Base-by-base conservation (phyloP, 2,113 vertebrate species). In the Hyperopisus bebe region DNA sequence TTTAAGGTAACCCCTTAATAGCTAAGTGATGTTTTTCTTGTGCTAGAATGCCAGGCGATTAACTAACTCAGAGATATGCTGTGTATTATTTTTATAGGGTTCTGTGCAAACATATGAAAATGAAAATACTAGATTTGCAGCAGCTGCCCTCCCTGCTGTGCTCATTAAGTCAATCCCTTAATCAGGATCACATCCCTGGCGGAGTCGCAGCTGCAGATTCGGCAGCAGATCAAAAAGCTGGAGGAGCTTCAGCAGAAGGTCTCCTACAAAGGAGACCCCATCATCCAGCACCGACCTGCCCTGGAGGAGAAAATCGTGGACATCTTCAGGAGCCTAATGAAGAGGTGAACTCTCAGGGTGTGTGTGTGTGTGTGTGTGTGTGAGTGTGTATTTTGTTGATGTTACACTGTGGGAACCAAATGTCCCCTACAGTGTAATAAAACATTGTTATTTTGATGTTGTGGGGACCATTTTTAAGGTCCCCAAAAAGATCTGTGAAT, bases 161-260 rank as follows among this genome's bases (percentile, higher is more conserved):
- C 48, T 86, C 85, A 44, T 35, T 44, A 42, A 47, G 8, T 8
- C 53, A n/a, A 4, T 11, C 24, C 55, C 31, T 39, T 13, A 74
- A 89, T 39, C 93, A 99, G 98, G 98, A 98, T 99, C 93, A 99
- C 98, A 0, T 99, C 98, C 42, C 94, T 99, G 88, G 98, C 98
- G 0, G 98, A 99, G 95, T 99, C 98, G 0, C 98, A 99, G 94
- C 97, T 99, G 55, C 98, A 99, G 95, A 99, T 98, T 13, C 97
- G 98, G 27, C 98, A 99, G 92, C 98, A 99, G 93, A 99, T 99
- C 92, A 99, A 99, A 95, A 99, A 99, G 89, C 92, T 99, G 91
- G 98, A 99, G 94, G 98, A 99, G 80, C 93, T 99, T 89, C 98
- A 99, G 92, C 98, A 99, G 92, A 99, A 99, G 87, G 98, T 99